Evolutionary conservation across 2,888 invertebrate genomes (phyloP).

Genomic region (Euclidia mi): DNA sequence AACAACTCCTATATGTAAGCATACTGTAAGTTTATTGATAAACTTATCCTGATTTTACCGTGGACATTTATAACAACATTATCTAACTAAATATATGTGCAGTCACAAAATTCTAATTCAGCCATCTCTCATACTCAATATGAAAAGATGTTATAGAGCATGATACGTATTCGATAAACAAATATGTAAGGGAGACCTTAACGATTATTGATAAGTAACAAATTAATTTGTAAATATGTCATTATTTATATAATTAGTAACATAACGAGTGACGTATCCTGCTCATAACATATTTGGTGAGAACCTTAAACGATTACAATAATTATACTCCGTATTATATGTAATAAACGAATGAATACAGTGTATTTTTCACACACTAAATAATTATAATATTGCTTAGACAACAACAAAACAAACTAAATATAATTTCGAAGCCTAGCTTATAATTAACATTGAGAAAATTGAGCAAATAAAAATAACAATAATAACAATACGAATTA

Average conservation of each 20-base stretch:
- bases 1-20: too few relatives aligned
- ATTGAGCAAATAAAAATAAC: constrained; percentile 90
- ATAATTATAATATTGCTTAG: constrained; percentile 58
- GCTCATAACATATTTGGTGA: constrained; percentile 44
- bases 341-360: constrained; percentile 24
- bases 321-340: constrained; percentile 20
- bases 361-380: constrained; percentile 46
- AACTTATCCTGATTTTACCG: not conserved
- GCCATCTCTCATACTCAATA: constrained; percentile 19
- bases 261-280: constrained; percentile 36
- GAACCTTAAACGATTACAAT: constrained; percentile 39
- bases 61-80: not conserved
- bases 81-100: constrained; percentile 26
- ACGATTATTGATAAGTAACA: constrained; percentile 22
- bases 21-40: constrained; percentile 1
- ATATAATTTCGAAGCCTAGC: constrained; percentile 78
- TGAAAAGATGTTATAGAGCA: constrained; percentile 39
- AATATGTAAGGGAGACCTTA: constrained; percentile 11
- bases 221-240: constrained; percentile 18
- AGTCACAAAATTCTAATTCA: constrained; percentile 24
- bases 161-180: constrained; percentile 38
- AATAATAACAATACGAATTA: constrained; percentile 84
- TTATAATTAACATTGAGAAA: constrained; percentile 83
- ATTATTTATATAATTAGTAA: constrained; percentile 24
- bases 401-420: constrained; percentile 75